Percentiles rank a stretch among this genome's conserved stretches.
These are phyloP conservation scores for Enteromius trimaculatus DNA, from an alignment of 2,797 vertebrate genomes.

Conservation along the genomic window DNA sequence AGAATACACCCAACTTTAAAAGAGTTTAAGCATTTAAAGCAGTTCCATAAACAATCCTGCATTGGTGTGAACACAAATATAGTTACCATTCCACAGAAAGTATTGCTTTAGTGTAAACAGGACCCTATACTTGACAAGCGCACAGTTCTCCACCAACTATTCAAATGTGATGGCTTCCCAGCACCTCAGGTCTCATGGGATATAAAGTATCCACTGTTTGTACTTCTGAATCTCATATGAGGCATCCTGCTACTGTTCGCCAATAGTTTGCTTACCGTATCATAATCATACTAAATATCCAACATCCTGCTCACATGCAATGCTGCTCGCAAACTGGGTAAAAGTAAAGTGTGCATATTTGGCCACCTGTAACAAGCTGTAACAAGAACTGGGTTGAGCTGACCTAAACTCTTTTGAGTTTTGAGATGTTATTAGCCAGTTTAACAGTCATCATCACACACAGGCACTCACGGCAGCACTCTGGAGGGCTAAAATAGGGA, in stretches of 20 bases:
- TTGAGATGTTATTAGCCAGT: slow-evolving; percentile 38
- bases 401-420: slow-evolving; percentile 30
- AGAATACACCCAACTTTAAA: not conserved
- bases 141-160: not conserved
- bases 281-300: not conserved
- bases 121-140: not conserved
- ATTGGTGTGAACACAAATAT: not conserved
- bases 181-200: not conserved
- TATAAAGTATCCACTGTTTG: not conserved
- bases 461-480: slow-evolving; percentile 27
- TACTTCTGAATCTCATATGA: not conserved
- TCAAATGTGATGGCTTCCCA: not conserved
- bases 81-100: not conserved
- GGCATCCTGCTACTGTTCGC: not conserved
- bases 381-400: slow-evolving; percentile 34
- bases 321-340: not conserved
- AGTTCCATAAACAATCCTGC: not conserved
- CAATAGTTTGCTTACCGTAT: not conserved
- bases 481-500: slow-evolving; percentile 46
- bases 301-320: not conserved
- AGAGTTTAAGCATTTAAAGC: not conserved
- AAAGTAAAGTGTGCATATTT: not conserved
- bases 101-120: not conserved
- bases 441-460: slow-evolving; percentile 46
- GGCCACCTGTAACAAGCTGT: slow-evolving; percentile 20